Evolutionary conservation across 2,113 vertebrate species (phyloP).

Genomic region (Aviceda subcristata): DNA sequence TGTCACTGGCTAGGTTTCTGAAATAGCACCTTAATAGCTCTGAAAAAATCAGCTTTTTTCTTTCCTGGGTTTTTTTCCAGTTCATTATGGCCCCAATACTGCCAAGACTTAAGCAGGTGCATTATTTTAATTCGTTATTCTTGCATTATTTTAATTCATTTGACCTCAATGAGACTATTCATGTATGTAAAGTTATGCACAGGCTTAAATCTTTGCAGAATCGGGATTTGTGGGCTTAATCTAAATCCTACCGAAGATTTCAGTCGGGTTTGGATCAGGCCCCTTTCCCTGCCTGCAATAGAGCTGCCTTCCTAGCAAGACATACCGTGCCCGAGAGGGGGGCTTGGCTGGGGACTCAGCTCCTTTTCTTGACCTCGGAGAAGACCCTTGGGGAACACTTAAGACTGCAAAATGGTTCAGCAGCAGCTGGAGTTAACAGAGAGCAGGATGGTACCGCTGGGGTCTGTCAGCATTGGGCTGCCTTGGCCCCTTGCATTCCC

Average conservation of each 20-base stretch:
- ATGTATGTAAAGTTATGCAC: conserved; percentile 13
- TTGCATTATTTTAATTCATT: background rate
- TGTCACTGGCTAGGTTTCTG: background rate
- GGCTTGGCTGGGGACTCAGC: background rate
- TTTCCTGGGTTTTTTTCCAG: background rate
- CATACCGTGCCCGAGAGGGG: fast-evolving
- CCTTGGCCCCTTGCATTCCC: background rate
- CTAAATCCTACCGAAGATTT: conserved; percentile 13
- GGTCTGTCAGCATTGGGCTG: fast-evolving
- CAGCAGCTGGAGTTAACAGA: background rate
- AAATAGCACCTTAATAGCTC: background rate
- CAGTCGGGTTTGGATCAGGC: background rate
- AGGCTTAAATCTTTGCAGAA: conserved; percentile 28
- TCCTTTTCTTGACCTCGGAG: background rate
- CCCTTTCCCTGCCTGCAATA: background rate
- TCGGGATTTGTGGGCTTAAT: conserved; percentile 37
- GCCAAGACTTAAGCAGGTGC: background rate
- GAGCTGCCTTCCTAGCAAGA: background rate
- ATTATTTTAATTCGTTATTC: conserved; percentile 18
- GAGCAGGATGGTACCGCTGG: background rate
- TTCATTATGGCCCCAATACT: background rate
- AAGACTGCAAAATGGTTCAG: background rate
- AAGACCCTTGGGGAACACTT: background rate
- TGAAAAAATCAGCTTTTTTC: background rate
- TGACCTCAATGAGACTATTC: background rate